Percentiles rank a stretch among this genome's conserved stretches.
phyloP scores from a whole-genome alignment of 2,797 vertebrate genomes.

The Ciconia nigra region DNA sequence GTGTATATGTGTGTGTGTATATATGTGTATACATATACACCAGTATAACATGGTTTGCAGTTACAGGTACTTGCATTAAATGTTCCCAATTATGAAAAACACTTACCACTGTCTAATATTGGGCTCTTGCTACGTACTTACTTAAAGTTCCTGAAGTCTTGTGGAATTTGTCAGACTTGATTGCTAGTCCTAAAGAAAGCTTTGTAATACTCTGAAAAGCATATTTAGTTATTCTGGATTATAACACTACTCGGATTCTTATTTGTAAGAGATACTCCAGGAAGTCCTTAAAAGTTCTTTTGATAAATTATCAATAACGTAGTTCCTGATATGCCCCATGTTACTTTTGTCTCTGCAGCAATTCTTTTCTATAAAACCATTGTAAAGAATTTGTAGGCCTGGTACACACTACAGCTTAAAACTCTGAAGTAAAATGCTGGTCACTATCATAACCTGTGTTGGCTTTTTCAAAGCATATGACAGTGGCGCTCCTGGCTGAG shows the following conservation, averaged over 20 bases:
- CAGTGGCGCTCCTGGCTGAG: neutral
- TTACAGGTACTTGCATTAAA: constrained; percentile 45
- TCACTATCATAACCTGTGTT: neutral
- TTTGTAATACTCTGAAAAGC: constrained; percentile 39
- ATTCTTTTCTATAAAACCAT: constrained; percentile 45
- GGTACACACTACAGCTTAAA: neutral
- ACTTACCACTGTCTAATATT: constrained; percentile 27
- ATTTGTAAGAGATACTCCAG: neutral
- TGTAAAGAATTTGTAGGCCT: neutral
- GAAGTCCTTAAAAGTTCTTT: neutral
- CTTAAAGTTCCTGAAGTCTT: constrained; percentile 62
- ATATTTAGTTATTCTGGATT: constrained; percentile 51
- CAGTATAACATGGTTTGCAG: neutral
- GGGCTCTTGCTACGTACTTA: constrained; percentile 61
- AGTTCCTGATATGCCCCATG: neutral
- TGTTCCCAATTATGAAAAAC: constrained; percentile 52
- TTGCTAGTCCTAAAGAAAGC: constrained; percentile 62
- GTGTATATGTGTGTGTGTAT: neutral
- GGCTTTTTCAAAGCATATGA: neutral
- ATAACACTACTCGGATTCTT: neutral
- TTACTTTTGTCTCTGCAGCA: constrained; percentile 17
- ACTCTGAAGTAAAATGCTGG: neutral
- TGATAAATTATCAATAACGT: neutral
- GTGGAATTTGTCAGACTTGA: constrained; percentile 68
- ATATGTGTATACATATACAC: neutral